Conservation (phyloP, 2,797 vertebrate species). For the Ibycter americanus region DNA sequence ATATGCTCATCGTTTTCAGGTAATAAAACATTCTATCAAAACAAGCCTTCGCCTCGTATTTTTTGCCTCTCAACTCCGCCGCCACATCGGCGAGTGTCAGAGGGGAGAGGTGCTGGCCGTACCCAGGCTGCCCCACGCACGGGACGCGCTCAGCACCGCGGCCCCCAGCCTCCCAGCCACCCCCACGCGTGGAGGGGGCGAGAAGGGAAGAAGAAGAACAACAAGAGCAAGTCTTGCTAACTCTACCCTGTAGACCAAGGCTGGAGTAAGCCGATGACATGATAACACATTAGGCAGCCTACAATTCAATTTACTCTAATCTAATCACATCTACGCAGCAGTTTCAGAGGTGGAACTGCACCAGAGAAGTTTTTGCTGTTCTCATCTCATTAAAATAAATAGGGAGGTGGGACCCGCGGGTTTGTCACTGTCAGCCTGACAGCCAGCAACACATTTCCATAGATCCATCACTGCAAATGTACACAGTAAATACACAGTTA, state of each 20-base stretch:
- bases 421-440: slow-evolving; percentile 43
- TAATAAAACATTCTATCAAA: slow-evolving; percentile 78
- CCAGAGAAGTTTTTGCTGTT: slow-evolving; percentile 60
- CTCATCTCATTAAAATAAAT: slow-evolving; percentile 69
- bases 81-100: background rate
- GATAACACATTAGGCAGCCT: slow-evolving; percentile 64
- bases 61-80: slow-evolving; percentile 17
- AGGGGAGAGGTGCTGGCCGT: background rate
- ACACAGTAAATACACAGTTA: slow-evolving; percentile 24
- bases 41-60: slow-evolving; percentile 65
- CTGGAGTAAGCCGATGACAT: slow-evolving; percentile 52
- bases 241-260: slow-evolving; percentile 39
- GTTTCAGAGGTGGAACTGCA: slow-evolving; percentile 49
- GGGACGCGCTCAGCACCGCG: background rate
- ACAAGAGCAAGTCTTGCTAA: background rate
- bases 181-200: background rate
- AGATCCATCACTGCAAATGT: background rate
- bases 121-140: slow-evolving; percentile 20
- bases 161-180: background rate
- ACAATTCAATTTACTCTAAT: slow-evolving; percentile 66
- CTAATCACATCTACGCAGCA: slow-evolving; percentile 47
- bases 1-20: slow-evolving; percentile 76
- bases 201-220: background rate
- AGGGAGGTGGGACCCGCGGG: slow-evolving; percentile 37
- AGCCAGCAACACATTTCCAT: slow-evolving; percentile 24